A percentile compares a stretch with the other conserved stretches of the same genome.
These are phyloP conservation scores for Syndactyla subalaris DNA, from an alignment of 2,797 vertebrate genomes.

Conservation along the genomic window DNA sequence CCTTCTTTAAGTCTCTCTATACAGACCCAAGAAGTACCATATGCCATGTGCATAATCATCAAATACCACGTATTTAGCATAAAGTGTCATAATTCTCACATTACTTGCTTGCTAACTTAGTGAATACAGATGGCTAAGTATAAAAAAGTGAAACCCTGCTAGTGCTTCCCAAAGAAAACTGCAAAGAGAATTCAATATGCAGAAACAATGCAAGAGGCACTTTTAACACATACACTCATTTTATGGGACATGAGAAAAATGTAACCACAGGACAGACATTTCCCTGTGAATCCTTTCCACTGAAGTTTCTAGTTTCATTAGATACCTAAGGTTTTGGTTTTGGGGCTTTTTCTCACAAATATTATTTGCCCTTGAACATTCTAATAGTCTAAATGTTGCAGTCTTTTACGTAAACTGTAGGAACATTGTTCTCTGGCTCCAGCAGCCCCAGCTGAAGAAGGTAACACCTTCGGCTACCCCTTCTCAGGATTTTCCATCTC, in stretches of 20 bases:
- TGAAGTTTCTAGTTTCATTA: not conserved
- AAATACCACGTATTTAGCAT: conserved; percentile 45
- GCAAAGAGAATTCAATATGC: not conserved
- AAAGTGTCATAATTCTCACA: conserved; percentile 56
- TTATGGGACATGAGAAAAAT: not conserved
- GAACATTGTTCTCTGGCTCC: not conserved
- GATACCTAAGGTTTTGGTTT: not conserved
- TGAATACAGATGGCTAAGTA: conserved; percentile 48
- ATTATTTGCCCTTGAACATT: not conserved
- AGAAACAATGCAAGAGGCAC: not conserved
- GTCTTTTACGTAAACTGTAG: not conserved
- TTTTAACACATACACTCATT: not conserved
- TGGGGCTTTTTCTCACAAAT: not conserved
- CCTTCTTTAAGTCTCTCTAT: not conserved
- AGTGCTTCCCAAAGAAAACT: conserved; percentile 23
- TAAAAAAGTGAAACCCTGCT: conserved; percentile 32
- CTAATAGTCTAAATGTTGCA: not conserved
- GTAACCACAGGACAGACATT: not conserved
- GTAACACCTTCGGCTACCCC: not conserved
- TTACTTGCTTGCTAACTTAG: conserved; percentile 24
- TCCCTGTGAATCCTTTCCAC: not conserved
- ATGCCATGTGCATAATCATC: conserved; percentile 25
- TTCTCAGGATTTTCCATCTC: not conserved
- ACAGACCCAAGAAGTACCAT: not conserved
- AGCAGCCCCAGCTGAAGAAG: not conserved